These are phyloP conservation scores for Sterna hirundo DNA, from an alignment of 2,113 vertebrate species.

Conservation along the genomic window DNA sequence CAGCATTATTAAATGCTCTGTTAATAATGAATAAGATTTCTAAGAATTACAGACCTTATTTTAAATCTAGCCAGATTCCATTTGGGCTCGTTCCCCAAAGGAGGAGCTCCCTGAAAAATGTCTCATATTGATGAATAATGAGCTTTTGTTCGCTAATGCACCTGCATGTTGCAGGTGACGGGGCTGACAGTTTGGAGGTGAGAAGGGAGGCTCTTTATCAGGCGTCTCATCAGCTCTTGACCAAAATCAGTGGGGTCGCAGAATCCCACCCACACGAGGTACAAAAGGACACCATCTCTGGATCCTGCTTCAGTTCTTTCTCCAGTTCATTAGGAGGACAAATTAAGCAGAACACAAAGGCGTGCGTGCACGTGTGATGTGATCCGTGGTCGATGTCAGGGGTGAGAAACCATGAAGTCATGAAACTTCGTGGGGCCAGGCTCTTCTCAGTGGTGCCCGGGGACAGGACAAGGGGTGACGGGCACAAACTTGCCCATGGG, in stretches of 20 bases:
- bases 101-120: background rate
- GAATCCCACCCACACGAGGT: background rate
- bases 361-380: rapidly evolving
- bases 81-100: background rate
- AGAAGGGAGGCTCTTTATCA: background rate
- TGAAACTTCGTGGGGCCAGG: background rate
- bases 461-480: too few species aligned
- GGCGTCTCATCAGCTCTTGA: background rate
- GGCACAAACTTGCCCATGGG: too few species aligned
- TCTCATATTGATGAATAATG: background rate
- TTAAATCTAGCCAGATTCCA: background rate
- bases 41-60: background rate
- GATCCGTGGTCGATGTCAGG: background rate
- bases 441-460: too few species aligned
- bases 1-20: background rate
- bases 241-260: background rate
- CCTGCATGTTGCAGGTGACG: background rate
- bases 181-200: background rate
- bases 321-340: background rate
- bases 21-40: slow-evolving; percentile 24
- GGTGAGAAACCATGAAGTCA: background rate
- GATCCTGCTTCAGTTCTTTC: background rate
- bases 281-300: background rate
- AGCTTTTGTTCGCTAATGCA: background rate
- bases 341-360: background rate